Base-by-base conservation (phyloP, 2,113 vertebrate species). In the Oryzias curvinotus region DNA sequence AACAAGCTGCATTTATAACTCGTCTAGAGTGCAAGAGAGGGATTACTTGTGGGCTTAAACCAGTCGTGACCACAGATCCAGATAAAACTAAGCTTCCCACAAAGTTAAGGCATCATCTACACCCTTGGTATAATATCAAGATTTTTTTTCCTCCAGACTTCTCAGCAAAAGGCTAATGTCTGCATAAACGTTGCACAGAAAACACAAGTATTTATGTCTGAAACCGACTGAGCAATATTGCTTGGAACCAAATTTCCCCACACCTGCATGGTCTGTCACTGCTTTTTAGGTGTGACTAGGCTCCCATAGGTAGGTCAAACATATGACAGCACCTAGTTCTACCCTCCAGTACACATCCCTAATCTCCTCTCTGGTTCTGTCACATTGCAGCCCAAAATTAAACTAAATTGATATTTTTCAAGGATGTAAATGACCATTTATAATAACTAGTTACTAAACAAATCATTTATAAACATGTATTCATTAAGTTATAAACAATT, bases 1-100 rank as follows among this genome's bases (percentile, higher is more conserved):
- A 93, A 91, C 91, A 48, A 57, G 80, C 73, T 83, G 75, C 71
- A 81, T 85, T 82, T 82, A 82, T 81, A 84, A 83, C 62, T 82
- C 71, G 60, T 86, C 69, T 66, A 41, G 81, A 62, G 71, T 68
- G 72, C 69, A 51, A 50, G 67, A 59, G 65, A 63, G 49, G n/a
- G 61, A 56, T 74, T 70, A 68, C 54, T 65, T 45, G 16, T 26
- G 23, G 19, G 64, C 62, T 75, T 28, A 64, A 85, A 79, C 61
- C 49, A 25, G 60, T 78, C 64, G 45, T 86, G 80, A 83, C 62
- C 75, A 69, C 30, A 43, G 4, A 68, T 72, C 56, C 51, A 68
- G 61, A 72, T 52, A 65, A 50, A 48, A 56, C 47, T 71, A 55
- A 69, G 62, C 41, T 63, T 18, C 16, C 1, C 45, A 41, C 49